Base-by-base conservation (phyloP, 1,140 invertebrate species). In the Parasteatoda tepidariorum region DNA sequence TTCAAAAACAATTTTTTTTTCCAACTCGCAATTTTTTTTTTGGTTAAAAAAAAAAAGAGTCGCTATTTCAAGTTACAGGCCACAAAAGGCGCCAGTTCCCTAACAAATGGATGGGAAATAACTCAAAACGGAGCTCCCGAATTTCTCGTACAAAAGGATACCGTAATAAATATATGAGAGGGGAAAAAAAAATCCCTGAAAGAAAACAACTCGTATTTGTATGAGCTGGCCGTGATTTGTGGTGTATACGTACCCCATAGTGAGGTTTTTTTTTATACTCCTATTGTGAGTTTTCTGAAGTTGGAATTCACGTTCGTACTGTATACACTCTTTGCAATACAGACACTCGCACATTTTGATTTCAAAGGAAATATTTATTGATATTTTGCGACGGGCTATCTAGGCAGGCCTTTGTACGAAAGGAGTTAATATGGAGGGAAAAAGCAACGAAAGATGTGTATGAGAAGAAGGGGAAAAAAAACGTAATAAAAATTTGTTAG, bases 161-260 rank as follows among this genome's bases (percentile, higher is more conserved):
- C 73, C 73, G 59, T 75, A 75, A 75, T 75, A 75, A 75, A 75
- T 75, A 75, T 41, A 67, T 67, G 31, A 75, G 33, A 34, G 22
- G n/a, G 48, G 22, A 62, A 75, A 31, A 28, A 38, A 41, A 62
- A 92, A n/a, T n/a, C n/a, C n/a, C n/a, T 86, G 74, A 87, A 41
- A 4, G 30, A 33, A 66, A n/a, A n/a, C 33, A 22, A 67, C 73
- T 62, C 59, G 28, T 75, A 62, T 75, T 64, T 75, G 59, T 75
- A 57, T 62, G 73, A 41, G 30, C 18, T 11, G 3, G 28, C 24
- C 24, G 38, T 75, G 73, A 75, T 75, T 75, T 75, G 73, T 75
- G 24, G 73, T 38, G 34, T 62, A 26, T 75, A 3, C 31, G 55
- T 61, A 74, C 70, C 70, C 70, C 70, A 74, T 74, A 74, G 54